A percentile compares a stretch with the other conserved stretches of the same genome.
These are phyloP conservation scores for Neocrepidodera transversa DNA, from an alignment of 2,888 invertebrate species.

Conservation along the genomic window DNA sequence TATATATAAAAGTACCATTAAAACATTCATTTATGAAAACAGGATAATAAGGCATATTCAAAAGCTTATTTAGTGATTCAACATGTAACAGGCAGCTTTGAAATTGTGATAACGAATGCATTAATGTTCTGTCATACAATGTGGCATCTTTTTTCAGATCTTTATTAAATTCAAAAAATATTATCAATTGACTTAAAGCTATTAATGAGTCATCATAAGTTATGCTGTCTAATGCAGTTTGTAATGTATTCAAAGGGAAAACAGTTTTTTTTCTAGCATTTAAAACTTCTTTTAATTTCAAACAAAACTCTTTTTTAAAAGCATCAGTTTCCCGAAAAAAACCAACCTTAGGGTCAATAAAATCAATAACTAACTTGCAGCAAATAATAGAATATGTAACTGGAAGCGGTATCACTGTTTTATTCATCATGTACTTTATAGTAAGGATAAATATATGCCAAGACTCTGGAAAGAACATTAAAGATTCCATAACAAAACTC, in stretches of 20 bases:
- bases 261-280: neutral
- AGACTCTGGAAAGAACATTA: constrained; percentile 63
- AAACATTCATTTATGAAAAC: constrained; percentile 69
- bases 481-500: constrained; percentile 49
- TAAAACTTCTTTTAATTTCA: constrained; percentile 3
- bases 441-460: constrained; percentile 68
- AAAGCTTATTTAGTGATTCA: constrained; percentile 70
- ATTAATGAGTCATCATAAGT: constrained; percentile 66
- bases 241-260: constrained; percentile 37
- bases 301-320: constrained; percentile 33
- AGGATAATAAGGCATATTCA: constrained; percentile 66
- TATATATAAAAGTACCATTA: constrained; percentile 80
- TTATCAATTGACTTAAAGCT: constrained; percentile 66
- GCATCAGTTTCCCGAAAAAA: constrained; percentile 60
- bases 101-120: constrained; percentile 72
- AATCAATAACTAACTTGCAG: constrained; percentile 65
- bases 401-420: constrained; percentile 56
- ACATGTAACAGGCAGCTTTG: constrained; percentile 69
- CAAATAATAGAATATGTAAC: constrained; percentile 68
- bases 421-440: constrained; percentile 66
- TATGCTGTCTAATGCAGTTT: constrained; percentile 63
- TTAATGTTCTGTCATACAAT: constrained; percentile 64
- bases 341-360: constrained; percentile 67
- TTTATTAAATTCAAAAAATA: constrained; percentile 67
- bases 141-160: constrained; percentile 64